Evolutionary conservation across 2,888 invertebrate species (phyloP).

Genomic region (Agrochola circellaris): DNA sequence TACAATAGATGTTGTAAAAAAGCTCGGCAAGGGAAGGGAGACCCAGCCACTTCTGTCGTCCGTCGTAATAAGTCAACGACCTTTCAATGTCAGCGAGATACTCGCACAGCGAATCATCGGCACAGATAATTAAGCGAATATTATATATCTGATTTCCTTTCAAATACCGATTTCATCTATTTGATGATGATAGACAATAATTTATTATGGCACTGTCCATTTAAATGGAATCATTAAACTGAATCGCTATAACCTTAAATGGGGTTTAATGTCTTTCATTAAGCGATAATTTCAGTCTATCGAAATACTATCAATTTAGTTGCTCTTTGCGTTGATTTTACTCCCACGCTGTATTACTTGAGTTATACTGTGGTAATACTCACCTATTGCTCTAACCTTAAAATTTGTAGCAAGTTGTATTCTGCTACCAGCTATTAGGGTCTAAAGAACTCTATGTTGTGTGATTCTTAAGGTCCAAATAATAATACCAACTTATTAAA

Average conservation of each 20-base stretch:
- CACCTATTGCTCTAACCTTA: constrained; percentile 14
- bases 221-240: constrained; percentile 71
- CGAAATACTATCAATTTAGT: constrained; percentile 72
- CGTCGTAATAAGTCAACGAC: constrained; percentile 84
- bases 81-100: constrained; percentile 87
- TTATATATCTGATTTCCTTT: constrained; percentile 75
- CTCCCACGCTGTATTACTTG: constrained; percentile 69
- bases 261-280: constrained; percentile 74
- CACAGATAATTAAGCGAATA: constrained; percentile 78
- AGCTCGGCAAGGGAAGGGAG: constrained; percentile 78
- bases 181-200: constrained; percentile 72
- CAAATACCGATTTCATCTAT: constrained; percentile 71
- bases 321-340: constrained; percentile 66
- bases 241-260: constrained; percentile 71
- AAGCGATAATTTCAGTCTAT: constrained; percentile 69
- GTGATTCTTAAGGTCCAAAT: neutral
- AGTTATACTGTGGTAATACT: constrained; percentile 5
- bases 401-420: constrained; percentile 1
- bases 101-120: constrained; percentile 79
- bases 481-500: neutral
- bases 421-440: neutral
- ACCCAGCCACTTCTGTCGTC: constrained; percentile 76
- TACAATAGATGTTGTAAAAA: constrained; percentile 66
- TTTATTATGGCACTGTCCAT: constrained; percentile 71
- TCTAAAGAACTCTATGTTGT: neutral